A percentile compares a stretch with the other conserved stretches of the same genome.
Evolutionary conservation across 2,797 vertebrate genomes (phyloP).

Genomic region (Urophycis tenuis): DNA sequence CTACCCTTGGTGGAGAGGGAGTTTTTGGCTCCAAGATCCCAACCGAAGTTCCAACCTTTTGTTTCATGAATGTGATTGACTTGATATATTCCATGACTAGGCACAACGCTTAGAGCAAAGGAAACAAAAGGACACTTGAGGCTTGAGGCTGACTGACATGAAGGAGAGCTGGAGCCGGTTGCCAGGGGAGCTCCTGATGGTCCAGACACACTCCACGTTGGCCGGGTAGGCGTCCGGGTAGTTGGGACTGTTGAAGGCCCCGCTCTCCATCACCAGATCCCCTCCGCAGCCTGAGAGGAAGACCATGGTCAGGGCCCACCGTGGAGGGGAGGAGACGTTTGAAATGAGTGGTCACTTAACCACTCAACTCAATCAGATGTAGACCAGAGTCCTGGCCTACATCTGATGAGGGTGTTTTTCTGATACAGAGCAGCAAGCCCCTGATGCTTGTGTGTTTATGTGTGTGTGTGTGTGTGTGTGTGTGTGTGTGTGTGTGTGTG

Average conservation of each 20-base stretch:
- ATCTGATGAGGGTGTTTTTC: neutral
- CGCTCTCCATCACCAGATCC: slow-evolving; percentile 77
- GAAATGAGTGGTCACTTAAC: too few species aligned
- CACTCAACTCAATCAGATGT: too few species aligned
- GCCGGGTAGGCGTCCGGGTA: slow-evolving; percentile 82
- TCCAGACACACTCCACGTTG: slow-evolving; percentile 89
- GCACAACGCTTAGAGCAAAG: too few species aligned
- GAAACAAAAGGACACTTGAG: neutral
- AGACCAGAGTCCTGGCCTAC: neutral
- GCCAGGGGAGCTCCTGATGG: slow-evolving; percentile 83
- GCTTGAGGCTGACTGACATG: slow-evolving; percentile 66
- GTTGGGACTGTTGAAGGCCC: slow-evolving; percentile 86
- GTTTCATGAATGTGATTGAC: neutral
- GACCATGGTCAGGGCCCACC: neutral
- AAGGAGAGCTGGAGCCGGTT: slow-evolving; percentile 90
- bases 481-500: too few species aligned
- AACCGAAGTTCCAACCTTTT: neutral
- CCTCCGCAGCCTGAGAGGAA: slow-evolving; percentile 81
- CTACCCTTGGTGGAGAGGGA: neutral
- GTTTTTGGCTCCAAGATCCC: neutral
- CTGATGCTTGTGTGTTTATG: too few species aligned
- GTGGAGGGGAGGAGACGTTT: neutral
- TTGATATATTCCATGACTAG: too few species aligned
- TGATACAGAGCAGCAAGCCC: too few species aligned
- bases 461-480: too few species aligned